Conservation (phyloP, 2,113 vertebrate genomes). For the Pseudorectes ferrugineus region DNA sequence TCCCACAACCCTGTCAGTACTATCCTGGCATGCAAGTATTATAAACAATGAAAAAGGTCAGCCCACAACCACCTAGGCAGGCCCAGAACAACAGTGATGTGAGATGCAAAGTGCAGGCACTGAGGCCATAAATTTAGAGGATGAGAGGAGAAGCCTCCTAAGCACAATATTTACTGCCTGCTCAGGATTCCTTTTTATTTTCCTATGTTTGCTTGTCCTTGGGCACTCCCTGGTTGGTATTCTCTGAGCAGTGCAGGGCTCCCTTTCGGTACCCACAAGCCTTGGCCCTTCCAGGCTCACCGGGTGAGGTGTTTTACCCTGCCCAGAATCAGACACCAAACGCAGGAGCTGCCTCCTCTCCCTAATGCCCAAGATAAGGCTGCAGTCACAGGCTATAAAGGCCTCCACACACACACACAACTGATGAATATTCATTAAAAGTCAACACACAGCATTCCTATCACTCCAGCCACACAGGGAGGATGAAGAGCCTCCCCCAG, state of each 20-base stretch:
- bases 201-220: constrained; percentile 29
- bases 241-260: neutral
- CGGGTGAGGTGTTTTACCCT: neutral
- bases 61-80: neutral
- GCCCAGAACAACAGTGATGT: neutral
- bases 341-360: neutral
- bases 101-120: neutral
- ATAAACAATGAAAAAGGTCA: neutral
- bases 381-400: neutral
- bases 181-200: constrained; percentile 39
- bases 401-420: neutral
- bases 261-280: neutral
- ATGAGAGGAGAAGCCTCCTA: constrained; percentile 21
- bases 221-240: constrained; percentile 3
- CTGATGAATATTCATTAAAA: constrained; percentile 32
- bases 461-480: neutral
- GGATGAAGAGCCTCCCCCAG: constrained; percentile 19
- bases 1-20: neutral
- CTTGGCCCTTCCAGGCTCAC: neutral
- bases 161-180: constrained; percentile 42
- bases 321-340: neutral
- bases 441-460: neutral
- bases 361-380: neutral
- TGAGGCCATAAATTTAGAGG: neutral
- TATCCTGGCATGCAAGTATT: neutral